Percentiles rank a stretch among this genome's conserved stretches.
These are phyloP conservation scores for Cyanistes caeruleus DNA, from an alignment of 2,113 vertebrate species.

Conservation along the genomic window DNA sequence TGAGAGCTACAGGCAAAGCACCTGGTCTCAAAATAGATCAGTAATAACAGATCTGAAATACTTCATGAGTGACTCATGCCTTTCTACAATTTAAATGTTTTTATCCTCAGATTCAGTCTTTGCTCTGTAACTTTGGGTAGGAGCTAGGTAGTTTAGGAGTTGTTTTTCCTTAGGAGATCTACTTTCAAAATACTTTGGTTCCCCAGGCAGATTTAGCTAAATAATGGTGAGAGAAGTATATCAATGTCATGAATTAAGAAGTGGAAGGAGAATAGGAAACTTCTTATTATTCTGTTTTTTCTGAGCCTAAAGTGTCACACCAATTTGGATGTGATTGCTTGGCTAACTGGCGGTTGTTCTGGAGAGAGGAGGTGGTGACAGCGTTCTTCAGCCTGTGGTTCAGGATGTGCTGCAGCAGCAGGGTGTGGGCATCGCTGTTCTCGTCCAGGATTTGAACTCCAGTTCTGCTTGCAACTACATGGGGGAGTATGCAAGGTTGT, in stretches of 20 bases:
- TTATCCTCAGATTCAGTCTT: neutral
- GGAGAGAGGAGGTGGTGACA: neutral
- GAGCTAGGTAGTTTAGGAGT: neutral
- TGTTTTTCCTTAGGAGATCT: neutral
- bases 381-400: neutral
- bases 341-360: neutral
- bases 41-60: neutral
- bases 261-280: neutral
- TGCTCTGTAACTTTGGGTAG: neutral
- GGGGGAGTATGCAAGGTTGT: neutral
- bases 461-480: neutral
- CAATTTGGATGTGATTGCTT: neutral
- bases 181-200: neutral
- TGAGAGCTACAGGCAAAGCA: neutral
- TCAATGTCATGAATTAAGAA: neutral
- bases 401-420: neutral
- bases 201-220: neutral
- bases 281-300: neutral
- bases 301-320: rapidly evolving
- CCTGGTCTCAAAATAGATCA: neutral
- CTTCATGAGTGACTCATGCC: neutral
- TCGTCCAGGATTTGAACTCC: neutral
- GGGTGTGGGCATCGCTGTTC: neutral
- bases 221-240: no score
- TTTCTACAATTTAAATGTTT: neutral